Base-by-base conservation (phyloP, 2,888 invertebrate species). In the Argyresthia albistria region DNA sequence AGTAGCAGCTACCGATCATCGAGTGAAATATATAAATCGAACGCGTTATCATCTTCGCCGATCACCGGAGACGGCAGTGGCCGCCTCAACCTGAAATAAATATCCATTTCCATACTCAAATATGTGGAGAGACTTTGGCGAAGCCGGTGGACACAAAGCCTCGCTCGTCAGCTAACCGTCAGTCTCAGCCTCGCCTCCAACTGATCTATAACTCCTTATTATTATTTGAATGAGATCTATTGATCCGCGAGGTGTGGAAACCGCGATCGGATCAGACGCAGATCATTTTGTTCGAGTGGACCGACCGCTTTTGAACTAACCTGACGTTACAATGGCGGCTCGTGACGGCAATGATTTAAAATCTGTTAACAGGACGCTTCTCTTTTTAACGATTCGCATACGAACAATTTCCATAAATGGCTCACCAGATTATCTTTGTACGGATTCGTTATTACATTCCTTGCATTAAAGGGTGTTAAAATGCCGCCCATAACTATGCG, bases 141-240 rank as follows among this genome's bases (percentile, higher is more conserved):
- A 71, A 70, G 72, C 70, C 67, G 69, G 66, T 63, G 62, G 62
- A 60, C 65, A 60, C 62, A 46, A 60, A 61, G 61, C 64, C 6
- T 25, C 25, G 56, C 60, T 55, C 61, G 64, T 64, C 66, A 60
- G 61, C 59, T 67, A 66, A 66, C 64, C 64, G 57, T 58, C 58
- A 52, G 51, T 45, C 25, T 2, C 25, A 25, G 25, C 56, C 64
- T 60, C 35, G 58, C 66, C 60, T 67, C 53, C 62, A 60, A 65
- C 74, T 87, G 82, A 86, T 87, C 87, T 87, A 87, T 83, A 86
- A 84, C 84, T 79, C 76, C 84, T 80, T 84, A 79, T 86, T 84
- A 86, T 86, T 84, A 84, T 86, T 86, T 86, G 83, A 86, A 84
- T 76, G 81, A 84, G 80, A 84, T 84, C 87, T 87, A 87, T 83